phyloP scores from a whole-genome alignment of 2,888 invertebrate genomes.

The Galerucella nymphaeae region DNA sequence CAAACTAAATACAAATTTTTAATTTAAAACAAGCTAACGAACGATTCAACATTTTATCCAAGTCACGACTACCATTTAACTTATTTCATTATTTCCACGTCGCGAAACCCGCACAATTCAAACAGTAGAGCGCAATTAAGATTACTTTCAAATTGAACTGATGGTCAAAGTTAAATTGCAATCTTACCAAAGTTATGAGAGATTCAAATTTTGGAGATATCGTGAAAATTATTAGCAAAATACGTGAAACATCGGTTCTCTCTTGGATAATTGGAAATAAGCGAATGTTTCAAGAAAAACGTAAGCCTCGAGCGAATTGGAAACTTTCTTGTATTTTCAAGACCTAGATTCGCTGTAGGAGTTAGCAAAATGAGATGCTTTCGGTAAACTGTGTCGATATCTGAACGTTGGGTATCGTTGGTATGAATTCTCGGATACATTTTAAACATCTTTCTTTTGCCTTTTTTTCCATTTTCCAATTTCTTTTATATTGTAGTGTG shows the following conservation, averaged over 20 bases:
- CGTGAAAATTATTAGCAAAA: slow-evolving; percentile 34
- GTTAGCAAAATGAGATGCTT: no score
- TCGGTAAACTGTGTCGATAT: no score
- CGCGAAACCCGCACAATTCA: slow-evolving; percentile 26
- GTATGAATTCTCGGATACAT: no score
- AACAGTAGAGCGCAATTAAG: slow-evolving; percentile 39
- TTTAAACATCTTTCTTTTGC: no score
- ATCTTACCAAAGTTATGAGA: slow-evolving; percentile 35
- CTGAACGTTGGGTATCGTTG: no score
- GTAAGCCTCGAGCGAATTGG: no score
- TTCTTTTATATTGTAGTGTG: no score
- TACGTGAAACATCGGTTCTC: slow-evolving; percentile 32
- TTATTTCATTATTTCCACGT: slow-evolving; percentile 30
- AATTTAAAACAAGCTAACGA: background rate
- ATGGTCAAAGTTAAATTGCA: slow-evolving; percentile 41
- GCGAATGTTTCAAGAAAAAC: no score
- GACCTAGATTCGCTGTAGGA: no score
- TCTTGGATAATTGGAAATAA: no score
- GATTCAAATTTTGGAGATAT: slow-evolving; percentile 32
- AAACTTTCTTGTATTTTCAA: no score
- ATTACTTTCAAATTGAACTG: slow-evolving; percentile 37
- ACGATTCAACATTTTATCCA: slow-evolving; percentile 15
- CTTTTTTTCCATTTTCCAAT: no score
- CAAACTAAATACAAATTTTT: slow-evolving; percentile 4
- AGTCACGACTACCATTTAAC: slow-evolving; percentile 32